Base-by-base conservation (phyloP, 2,113 vertebrate species). In the Pseudorectes ferrugineus region DNA sequence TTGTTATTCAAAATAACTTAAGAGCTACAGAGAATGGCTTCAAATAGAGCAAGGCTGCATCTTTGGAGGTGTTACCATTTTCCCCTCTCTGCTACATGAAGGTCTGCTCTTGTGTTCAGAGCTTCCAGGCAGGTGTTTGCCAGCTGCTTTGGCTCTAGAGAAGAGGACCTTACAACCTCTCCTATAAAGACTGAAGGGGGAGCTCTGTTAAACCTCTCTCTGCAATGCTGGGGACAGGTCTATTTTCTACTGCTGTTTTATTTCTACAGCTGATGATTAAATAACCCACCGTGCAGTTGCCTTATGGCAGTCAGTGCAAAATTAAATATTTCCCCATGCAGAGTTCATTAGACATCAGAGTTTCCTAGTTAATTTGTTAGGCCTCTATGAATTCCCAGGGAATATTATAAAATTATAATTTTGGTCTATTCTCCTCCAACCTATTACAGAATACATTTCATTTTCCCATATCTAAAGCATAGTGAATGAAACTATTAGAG, bases 301-400 rank as follows among this genome's bases (percentile, higher is more conserved):
- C 87, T 90, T 87, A 95, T 89, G 89, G 93, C 92, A 93, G 80
- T 92, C 92, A 85, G 87, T 93, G 87, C 74, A 93, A 81, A 96
- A 97, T 97, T 96, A 95, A 97, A 91, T 96, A 94, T 80, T 94
- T 97, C 95, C 80, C 95, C 85, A 81, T 92, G 91, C 95, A 96
- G 96, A 97, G 96, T 97, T 97, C 93, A 97, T 97, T 97, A 97
- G 94, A 85, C 89, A 93, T 89, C 75, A 86, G 83, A 88, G 73
- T 95, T 96, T 97, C 87, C 94, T 82, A 96, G 95, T 97, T 97
- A 97, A 97, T 97, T 97, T 5, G 38, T 96, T 96, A 96, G 93
- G 92, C 72, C 92, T 95, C 93, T 94, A 65, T 89, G 92, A 97
- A 96, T 96, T 95, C 93, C 92, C 61, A 93, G 85, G 94, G 94